Evolutionary conservation across 2,888 invertebrate genomes (phyloP), one percentile per base, ranked within the genome.

Genomic region (Agrilus cyanescens): DNA sequence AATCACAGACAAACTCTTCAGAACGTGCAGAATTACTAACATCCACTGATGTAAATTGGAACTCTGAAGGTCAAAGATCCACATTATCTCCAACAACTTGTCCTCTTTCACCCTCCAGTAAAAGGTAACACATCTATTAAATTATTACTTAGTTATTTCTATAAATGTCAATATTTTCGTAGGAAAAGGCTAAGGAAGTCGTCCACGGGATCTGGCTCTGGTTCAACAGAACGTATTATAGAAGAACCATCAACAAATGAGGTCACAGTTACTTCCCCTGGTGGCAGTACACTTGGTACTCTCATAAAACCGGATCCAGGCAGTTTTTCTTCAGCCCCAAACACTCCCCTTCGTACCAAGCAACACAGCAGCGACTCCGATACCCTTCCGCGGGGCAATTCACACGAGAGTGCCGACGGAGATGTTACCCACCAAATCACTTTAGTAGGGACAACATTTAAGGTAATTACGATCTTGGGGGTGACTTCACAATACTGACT

Each of bases 71-170:
- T 45, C 72, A 71, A 54, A 68, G 75, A 40, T 74, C 74, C 44
- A 78, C 80, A n/a, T 67, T 77, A 18, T 78, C 79, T 18, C 76
- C 78, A 13, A 78, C 85, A 10, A 71, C 78, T 25, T 72, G 74
- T 57, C 72, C 72, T 48, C 65, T 69, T 58, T 74, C 76, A 42
- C 74, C 75, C 0, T 54, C 59, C 36, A 60, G 60, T 45, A 61
- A 60, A 58, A 58, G 66, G 66, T 66, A 58, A 43, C 10, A 31
- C 1, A 18, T 39, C 7, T 37, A 15, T 5, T 29, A 29, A 12
- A 38, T 6, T 38, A 8, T 20, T 29, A 38, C 30, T 38, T 30
- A 10, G 2, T 14, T 3, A 36, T 4, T 30, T 15, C 36, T 20
- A 14, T 14, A 3, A 20, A 37, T 12, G 25, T 37, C n/a, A n/a